Conservation (phyloP, 2,113 vertebrate species). For the Nycticorax nycticorax region DNA sequence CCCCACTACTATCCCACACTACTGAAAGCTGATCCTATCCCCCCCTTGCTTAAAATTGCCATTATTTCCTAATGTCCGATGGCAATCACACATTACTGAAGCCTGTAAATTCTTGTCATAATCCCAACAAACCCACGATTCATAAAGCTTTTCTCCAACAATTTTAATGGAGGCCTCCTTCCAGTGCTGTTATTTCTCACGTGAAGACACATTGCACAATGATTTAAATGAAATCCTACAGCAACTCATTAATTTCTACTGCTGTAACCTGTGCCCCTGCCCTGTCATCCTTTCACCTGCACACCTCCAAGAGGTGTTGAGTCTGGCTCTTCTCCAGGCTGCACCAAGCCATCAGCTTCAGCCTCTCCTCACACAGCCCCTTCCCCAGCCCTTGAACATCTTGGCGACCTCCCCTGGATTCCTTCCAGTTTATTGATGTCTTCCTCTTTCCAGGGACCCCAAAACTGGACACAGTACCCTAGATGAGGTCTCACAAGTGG, state of each 20-base stretch:
- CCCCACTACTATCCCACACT: background rate
- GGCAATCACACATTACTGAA: background rate
- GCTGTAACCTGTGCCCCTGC: background rate
- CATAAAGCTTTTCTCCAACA: background rate
- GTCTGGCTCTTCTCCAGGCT: background rate
- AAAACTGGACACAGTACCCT: background rate
- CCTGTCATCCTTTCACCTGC: background rate
- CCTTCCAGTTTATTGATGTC: background rate
- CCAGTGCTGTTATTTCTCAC: background rate
- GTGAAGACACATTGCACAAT: background rate
- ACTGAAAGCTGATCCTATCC: background rate
- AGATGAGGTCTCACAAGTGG: background rate
- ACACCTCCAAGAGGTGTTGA: background rate
- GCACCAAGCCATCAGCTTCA: background rate
- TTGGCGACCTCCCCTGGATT: background rate
- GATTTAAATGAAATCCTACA: background rate
- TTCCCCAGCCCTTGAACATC: background rate
- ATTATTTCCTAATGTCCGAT: background rate
- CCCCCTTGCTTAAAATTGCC: accelerated
- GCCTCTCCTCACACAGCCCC: background rate
- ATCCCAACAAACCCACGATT: background rate
- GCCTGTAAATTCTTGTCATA: background rate
- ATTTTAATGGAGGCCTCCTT: background rate
- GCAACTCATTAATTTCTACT: background rate
- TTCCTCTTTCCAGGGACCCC: background rate